A percentile compares a stretch with the other conserved stretches of the same genome.
phyloP scores from a whole-genome alignment of 2,888 invertebrate species.

The Mantis religiosa region DNA sequence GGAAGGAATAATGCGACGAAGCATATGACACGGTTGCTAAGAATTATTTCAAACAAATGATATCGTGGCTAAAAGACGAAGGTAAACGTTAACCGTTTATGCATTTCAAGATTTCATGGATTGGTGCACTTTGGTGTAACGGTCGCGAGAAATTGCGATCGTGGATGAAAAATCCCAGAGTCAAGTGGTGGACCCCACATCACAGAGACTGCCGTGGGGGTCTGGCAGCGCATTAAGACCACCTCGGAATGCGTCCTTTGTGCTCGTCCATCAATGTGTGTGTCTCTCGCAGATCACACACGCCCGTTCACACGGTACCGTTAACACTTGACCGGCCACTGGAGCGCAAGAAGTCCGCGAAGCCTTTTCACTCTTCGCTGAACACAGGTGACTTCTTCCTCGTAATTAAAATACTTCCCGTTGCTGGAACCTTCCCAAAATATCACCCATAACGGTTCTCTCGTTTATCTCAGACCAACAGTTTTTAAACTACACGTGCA shows the following conservation, averaged over 20 bases:
- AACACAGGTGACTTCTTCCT: background rate
- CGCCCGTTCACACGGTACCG: background rate
- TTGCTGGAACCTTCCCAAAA: background rate
- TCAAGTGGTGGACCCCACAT: background rate
- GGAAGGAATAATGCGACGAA: no score
- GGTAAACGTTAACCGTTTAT: background rate
- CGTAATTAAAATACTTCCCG: background rate
- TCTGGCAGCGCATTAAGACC: constrained; percentile 17
- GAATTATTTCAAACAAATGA: background rate
- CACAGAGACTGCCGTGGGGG: background rate
- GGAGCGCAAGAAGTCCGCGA: background rate
- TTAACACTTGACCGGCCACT: background rate
- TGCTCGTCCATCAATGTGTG: constrained; percentile 19
- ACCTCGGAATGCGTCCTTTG: constrained; percentile 18
- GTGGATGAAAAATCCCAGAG: background rate
- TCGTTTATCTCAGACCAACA: no score
- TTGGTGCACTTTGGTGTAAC: background rate
- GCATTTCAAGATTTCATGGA: background rate
- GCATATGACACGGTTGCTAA: background rate
- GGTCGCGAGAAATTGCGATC: background rate
- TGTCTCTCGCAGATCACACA: background rate
- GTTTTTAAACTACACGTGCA: no score
- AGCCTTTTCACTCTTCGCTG: background rate
- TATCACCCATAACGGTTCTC: background rate
- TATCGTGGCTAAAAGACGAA: background rate